These are phyloP conservation scores for Balearica regulorum DNA, from an alignment of 2,797 vertebrate genomes.

Conservation along the genomic window DNA sequence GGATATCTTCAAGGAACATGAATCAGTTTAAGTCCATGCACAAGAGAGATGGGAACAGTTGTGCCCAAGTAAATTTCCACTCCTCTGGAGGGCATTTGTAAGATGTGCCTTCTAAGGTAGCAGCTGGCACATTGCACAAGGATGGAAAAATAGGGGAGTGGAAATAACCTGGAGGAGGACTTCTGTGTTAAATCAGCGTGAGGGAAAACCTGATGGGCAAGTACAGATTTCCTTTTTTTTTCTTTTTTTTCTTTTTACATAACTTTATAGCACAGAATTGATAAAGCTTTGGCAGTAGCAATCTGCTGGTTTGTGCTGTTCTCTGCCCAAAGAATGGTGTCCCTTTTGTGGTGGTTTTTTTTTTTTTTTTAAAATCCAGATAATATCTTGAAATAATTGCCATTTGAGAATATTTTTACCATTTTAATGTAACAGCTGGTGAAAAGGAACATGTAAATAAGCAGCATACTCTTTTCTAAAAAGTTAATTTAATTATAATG, in stretches of 20 bases:
- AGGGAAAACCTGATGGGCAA: neutral
- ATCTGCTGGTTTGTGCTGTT: neutral
- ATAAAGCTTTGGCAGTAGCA: neutral
- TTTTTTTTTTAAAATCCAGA: neutral
- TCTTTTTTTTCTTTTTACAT: neutral
- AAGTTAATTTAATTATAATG: neutral
- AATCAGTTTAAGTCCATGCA: neutral
- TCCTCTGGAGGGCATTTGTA: neutral
- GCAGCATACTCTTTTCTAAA: neutral
- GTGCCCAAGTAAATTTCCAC: conserved; percentile 35
- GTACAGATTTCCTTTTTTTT: neutral
- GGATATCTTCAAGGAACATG: conserved; percentile 33
- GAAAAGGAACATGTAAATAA: neutral
- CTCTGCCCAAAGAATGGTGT: neutral
- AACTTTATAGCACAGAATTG: neutral
- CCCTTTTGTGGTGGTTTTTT: no score
- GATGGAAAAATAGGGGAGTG: neutral
- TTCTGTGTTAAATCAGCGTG: neutral
- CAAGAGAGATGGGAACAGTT: neutral
- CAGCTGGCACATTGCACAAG: neutral
- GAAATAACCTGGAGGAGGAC: neutral
- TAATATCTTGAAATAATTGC: neutral
- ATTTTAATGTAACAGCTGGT: neutral
- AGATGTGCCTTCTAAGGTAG: neutral
- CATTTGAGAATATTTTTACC: neutral